Evolutionary conservation across 2,113 vertebrate genomes (phyloP).

Genomic region (Hystrix brachyura): DNA sequence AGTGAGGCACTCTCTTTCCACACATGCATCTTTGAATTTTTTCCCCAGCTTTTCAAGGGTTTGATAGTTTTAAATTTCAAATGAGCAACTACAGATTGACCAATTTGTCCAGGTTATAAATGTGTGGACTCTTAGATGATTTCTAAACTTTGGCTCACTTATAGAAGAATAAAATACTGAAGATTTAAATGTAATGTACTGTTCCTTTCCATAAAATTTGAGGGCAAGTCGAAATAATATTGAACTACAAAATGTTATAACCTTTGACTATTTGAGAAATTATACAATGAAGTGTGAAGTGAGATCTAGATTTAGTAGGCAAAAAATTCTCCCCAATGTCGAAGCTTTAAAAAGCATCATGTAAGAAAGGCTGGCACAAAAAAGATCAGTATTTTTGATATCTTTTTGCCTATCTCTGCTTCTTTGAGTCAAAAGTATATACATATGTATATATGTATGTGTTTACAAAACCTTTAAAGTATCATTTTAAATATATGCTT

Average conservation of each 20-base stretch:
- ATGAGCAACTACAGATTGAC: accelerated
- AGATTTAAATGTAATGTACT: neutral
- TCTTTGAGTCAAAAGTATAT: neutral
- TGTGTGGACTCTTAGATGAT: neutral
- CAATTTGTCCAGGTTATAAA: neutral
- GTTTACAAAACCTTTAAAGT: neutral
- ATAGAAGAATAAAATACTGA: neutral
- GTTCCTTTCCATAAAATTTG: neutral
- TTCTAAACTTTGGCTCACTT: neutral
- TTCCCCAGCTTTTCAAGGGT: neutral
- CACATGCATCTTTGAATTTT: too few relatives aligned
- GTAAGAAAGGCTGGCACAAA: neutral
- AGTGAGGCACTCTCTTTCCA: neutral
- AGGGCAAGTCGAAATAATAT: neutral
- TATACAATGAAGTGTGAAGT: neutral
- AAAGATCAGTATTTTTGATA: neutral
- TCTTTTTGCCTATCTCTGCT: neutral
- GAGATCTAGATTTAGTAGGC: too few relatives aligned
- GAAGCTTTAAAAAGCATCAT: neutral
- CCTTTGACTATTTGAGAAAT: neutral
- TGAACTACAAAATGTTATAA: neutral
- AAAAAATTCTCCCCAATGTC: neutral
- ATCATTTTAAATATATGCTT: neutral
- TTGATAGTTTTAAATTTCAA: neutral
- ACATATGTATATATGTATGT: too few relatives aligned